Percentiles rank a stretch among this genome's conserved stretches.
Conservation (phyloP, 2,113 vertebrate species). For the Rhadina sibilatrix region DNA sequence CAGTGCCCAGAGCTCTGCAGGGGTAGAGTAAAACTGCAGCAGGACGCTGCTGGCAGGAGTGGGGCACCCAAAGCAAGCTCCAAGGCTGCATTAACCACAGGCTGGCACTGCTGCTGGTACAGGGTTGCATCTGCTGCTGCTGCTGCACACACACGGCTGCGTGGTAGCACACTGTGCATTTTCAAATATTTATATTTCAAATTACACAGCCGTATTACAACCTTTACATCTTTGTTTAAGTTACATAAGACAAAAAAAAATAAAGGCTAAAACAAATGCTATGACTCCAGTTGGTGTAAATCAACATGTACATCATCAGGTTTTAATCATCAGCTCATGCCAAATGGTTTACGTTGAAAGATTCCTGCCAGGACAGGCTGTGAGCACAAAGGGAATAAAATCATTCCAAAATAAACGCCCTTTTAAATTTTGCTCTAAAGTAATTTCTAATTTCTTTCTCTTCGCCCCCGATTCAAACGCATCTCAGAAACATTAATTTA, state of each 20-base stretch:
- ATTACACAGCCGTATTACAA: neutral
- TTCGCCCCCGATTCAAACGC: neutral
- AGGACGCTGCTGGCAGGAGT: neutral
- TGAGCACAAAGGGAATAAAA: neutral
- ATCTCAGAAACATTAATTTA: neutral
- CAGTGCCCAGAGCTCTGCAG: neutral
- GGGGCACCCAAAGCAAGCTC: neutral
- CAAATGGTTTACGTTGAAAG: neutral
- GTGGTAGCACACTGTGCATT: neutral
- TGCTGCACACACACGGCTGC: accelerated
- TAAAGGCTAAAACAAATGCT: neutral
- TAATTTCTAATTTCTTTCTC: neutral
- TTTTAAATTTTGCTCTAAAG: neutral
- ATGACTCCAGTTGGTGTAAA: neutral
- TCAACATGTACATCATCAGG: neutral
- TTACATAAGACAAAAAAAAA: neutral
- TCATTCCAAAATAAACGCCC: neutral
- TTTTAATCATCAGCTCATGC: neutral
- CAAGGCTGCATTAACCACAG: neutral
- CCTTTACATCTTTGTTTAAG: neutral
- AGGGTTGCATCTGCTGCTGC: too few relatives aligned
- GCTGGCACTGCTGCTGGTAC: neutral
- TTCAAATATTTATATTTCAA: neutral
- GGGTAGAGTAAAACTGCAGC: neutral
- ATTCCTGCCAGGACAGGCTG: neutral